phyloP scores from a whole-genome alignment of 2,797 vertebrate genomes.

The Eleutherodactylus coqui region DNA sequence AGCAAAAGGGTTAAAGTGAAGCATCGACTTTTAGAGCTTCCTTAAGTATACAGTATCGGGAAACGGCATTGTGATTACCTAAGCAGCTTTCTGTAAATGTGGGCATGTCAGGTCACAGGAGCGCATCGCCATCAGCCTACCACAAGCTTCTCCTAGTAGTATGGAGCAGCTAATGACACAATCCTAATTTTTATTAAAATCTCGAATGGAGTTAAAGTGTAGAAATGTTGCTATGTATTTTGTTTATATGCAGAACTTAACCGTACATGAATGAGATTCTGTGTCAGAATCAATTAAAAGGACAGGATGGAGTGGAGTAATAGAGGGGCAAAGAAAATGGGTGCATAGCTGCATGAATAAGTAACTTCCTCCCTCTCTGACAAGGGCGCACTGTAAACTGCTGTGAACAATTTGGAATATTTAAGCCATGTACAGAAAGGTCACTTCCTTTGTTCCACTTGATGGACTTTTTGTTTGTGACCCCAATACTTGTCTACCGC shows the following conservation, averaged over 20 bases:
- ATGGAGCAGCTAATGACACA: background rate
- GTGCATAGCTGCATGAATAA: conserved; percentile 38
- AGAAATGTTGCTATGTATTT: background rate
- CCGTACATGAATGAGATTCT: background rate
- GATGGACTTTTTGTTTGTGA: conserved; percentile 51
- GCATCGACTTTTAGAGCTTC: too few relatives aligned
- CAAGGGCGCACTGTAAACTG: conserved; percentile 43
- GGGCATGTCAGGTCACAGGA: background rate
- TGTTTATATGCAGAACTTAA: background rate
- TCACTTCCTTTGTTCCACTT: conserved; percentile 49
- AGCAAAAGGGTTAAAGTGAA: too few relatives aligned
- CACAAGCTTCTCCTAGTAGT: background rate
- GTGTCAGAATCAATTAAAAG: background rate
- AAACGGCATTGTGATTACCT: background rate
- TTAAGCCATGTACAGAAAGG: conserved; percentile 37
- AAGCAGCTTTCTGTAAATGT: background rate
- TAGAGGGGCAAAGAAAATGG: conserved; percentile 26
- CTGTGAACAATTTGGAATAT: conserved; percentile 54
- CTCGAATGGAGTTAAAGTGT: background rate
- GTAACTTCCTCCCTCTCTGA: conserved; percentile 36
- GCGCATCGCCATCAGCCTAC: background rate
- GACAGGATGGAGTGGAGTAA: background rate
- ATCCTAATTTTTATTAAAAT: background rate
- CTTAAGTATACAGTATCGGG: too few relatives aligned
- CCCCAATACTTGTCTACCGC: conserved; percentile 34